phyloP scores from a whole-genome alignment of 2,888 invertebrate genomes.

The Noctua fimbriata region DNA sequence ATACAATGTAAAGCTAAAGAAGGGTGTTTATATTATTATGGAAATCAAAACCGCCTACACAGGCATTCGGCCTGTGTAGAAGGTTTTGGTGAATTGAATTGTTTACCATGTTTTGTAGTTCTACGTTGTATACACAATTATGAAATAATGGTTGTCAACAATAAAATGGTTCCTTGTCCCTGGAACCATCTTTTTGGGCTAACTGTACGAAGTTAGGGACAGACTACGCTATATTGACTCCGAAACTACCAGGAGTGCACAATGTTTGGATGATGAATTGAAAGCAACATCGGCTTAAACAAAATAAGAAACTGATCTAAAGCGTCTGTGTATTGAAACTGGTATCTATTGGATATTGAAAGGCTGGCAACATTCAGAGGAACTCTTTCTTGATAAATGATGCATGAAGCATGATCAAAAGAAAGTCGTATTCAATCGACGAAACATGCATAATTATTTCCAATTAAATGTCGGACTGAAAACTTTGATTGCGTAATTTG shows the following conservation, averaged over 20 bases:
- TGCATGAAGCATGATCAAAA: not conserved
- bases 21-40: too few species aligned
- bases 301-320: not conserved
- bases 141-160: too few species aligned
- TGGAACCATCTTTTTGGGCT: too few species aligned
- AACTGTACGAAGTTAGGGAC: constrained; percentile 5
- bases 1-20: too few species aligned
- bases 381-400: constrained; percentile 2
- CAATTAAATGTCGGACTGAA: not conserved
- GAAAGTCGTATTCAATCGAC: not conserved
- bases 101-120: too few species aligned
- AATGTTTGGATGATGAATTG: constrained; percentile 6
- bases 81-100: too few species aligned
- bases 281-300: not conserved
- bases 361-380: not conserved
- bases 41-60: too few species aligned
- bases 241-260: not conserved
- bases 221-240: constrained; percentile 2
- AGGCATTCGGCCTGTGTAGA: too few species aligned
- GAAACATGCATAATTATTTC: not conserved
- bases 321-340: not conserved
- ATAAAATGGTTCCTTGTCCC: too few species aligned
- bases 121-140: too few species aligned
- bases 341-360: not conserved
- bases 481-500: not conserved